Percentiles rank a stretch among this genome's conserved stretches.
These are phyloP conservation scores for Limnothrissa miodon DNA, from an alignment of 2,113 vertebrate species.

Conservation along the genomic window DNA sequence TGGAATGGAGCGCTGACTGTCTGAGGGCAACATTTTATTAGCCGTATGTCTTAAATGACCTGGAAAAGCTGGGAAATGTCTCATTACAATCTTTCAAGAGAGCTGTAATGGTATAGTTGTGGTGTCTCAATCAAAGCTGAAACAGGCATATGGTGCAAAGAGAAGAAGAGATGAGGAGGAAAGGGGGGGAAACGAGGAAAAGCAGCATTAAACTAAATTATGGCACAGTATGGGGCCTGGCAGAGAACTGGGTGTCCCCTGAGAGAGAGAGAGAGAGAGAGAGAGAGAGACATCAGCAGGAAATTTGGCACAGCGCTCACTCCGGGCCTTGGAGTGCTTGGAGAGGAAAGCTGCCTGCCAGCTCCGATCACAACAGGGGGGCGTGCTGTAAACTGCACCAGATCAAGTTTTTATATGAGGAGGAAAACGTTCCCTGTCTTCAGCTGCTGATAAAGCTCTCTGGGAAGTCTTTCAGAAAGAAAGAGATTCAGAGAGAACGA, in stretches of 20 bases:
- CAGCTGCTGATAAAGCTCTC: not conserved
- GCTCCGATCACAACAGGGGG: not conserved
- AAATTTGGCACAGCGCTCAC: slow-evolving; percentile 7
- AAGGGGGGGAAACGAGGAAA: not conserved
- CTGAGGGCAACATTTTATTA: not conserved
- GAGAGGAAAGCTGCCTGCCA: not conserved
- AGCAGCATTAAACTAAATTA: slow-evolving; percentile 17
- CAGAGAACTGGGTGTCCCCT: not conserved
- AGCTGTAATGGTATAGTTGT: not conserved
- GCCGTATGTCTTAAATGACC: slow-evolving; percentile 11
- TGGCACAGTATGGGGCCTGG: slow-evolving; percentile 11
- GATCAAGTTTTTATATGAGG: not conserved
- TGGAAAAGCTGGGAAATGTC: slow-evolving; percentile 12
- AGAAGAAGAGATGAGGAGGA: not conserved
- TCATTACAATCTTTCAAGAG: slow-evolving; percentile 3
- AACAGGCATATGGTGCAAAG: not conserved
- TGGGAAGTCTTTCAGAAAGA: not conserved
- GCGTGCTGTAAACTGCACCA: not conserved
- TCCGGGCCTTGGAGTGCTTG: not conserved
- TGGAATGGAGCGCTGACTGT: not conserved
- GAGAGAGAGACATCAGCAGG: not conserved
- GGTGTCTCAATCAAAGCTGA: not conserved
- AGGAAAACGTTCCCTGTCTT: not conserved
- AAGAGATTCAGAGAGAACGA: no score
- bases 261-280: slow-evolving; percentile 15